Evolutionary conservation across 2,797 vertebrate species (phyloP).

Genomic region (Thaleichthys pacificus): DNA sequence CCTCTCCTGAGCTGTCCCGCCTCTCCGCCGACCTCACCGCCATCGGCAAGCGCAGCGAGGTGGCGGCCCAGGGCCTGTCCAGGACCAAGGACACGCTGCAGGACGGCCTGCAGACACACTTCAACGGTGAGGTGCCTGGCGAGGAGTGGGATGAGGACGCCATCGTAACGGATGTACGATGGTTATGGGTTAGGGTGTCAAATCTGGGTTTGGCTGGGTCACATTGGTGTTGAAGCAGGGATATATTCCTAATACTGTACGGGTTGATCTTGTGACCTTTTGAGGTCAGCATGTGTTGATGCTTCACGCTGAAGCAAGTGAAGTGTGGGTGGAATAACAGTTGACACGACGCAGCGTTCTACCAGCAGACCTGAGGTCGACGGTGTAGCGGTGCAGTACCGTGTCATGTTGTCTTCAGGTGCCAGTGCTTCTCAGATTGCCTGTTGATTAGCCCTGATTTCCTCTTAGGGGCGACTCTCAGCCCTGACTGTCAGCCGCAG

Average conservation of each 20-base stretch:
- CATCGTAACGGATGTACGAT: neutral
- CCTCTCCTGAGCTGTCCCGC: slow-evolving; percentile 81
- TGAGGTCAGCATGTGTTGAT: too few relatives aligned
- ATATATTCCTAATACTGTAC: too few relatives aligned
- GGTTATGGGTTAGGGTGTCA: neutral
- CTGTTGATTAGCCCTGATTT: slow-evolving; percentile 58
- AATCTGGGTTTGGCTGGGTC: neutral
- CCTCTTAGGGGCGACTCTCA: slow-evolving; percentile 52
- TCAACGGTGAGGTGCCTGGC: slow-evolving; percentile 78
- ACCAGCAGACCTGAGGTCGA: neutral
- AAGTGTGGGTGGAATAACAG: too few relatives aligned
- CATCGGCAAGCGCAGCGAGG: slow-evolving; percentile 86
- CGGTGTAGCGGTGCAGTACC: slow-evolving; percentile 7
- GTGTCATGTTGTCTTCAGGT: slow-evolving; percentile 40
- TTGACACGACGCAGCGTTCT: too few relatives aligned
- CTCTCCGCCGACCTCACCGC: slow-evolving; percentile 82
- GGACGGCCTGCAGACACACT: slow-evolving; percentile 84
- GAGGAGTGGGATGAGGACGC: neutral
- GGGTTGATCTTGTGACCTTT: too few relatives aligned
- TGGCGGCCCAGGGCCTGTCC: slow-evolving; percentile 79
- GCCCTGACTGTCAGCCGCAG: slow-evolving; percentile 47
- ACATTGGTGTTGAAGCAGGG: too few relatives aligned
- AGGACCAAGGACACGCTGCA: slow-evolving; percentile 83
- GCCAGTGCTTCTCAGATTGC: slow-evolving; percentile 55
- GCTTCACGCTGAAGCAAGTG: too few relatives aligned